Evolutionary conservation across 2,113 vertebrate genomes (phyloP).

Genomic region (Clarias batrachus): DNA sequence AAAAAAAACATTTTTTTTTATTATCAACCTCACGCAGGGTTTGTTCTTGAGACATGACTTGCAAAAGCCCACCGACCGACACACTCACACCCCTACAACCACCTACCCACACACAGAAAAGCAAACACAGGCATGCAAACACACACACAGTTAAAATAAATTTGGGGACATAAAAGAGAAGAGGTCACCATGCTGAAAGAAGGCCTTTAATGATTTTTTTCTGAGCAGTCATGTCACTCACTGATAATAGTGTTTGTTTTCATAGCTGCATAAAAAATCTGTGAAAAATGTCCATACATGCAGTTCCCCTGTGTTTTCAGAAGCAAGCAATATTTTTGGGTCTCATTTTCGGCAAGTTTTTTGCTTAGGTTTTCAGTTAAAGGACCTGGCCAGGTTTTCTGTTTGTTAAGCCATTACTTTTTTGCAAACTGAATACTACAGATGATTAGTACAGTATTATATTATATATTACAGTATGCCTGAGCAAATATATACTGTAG

Average conservation of each 20-base stretch:
- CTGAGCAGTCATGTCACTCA: constrained; percentile 62
- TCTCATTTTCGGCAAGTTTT: too few relatives aligned
- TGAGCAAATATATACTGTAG: not conserved
- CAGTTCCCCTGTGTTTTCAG: constrained; percentile 66
- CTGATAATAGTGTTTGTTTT: constrained; percentile 69
- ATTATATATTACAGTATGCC: too few relatives aligned
- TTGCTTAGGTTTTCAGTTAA: too few relatives aligned
- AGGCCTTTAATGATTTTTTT: constrained; percentile 58
- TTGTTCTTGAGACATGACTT: not conserved
- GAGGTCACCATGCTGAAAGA: constrained; percentile 69
- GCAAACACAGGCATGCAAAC: not conserved
- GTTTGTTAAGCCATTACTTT: too few relatives aligned
- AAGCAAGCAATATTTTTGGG: not conserved
- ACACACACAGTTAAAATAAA: not conserved
- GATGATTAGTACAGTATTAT: too few relatives aligned
- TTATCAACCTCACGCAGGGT: not conserved
- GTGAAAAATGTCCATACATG: constrained; percentile 49
- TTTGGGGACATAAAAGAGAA: not conserved
- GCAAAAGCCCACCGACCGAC: not conserved
- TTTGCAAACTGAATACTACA: too few relatives aligned
- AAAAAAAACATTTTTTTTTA: not conserved
- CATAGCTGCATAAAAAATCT: constrained; percentile 44
- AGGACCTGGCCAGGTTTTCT: too few relatives aligned
- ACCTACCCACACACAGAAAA: not conserved
- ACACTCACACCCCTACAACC: not conserved